Percentiles rank a stretch among this genome's conserved stretches.
Evolutionary conservation across 2,888 invertebrate species (phyloP).

Genomic region (Dicycla oo): DNA sequence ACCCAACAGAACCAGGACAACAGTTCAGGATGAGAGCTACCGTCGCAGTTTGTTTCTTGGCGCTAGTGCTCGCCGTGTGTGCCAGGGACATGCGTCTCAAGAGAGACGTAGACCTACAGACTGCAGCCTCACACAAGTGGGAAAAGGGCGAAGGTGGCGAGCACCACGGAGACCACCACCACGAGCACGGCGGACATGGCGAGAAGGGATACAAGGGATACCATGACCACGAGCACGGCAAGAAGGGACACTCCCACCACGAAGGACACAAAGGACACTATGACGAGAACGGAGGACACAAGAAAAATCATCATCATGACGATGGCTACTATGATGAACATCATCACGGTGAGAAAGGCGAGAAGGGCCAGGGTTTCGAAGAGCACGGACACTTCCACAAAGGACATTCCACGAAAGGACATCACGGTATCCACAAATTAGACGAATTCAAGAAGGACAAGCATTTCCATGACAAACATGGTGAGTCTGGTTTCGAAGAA

Average conservation of each 20-base stretch:
- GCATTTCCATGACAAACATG: slow-evolving; percentile 96
- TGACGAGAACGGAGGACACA: slow-evolving; percentile 91
- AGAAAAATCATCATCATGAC: slow-evolving; percentile 92
- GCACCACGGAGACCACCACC: slow-evolving; percentile 91
- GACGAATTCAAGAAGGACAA: slow-evolving; percentile 97
- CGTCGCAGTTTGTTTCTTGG: slow-evolving; percentile 80
- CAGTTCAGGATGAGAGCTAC: slow-evolving; percentile 80
- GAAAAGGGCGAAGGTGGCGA: slow-evolving; percentile 91
- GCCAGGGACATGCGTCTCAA: slow-evolving; percentile 87
- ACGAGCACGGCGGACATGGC: slow-evolving; percentile 92
- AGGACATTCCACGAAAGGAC: slow-evolving; percentile 96
- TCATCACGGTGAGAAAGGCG: slow-evolving; percentile 92
- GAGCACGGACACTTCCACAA: slow-evolving; percentile 94
- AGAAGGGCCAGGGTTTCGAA: slow-evolving; percentile 90
- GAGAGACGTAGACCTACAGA: slow-evolving; percentile 87
- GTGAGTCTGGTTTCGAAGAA: slow-evolving; percentile 95
- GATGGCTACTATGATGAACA: slow-evolving; percentile 92
- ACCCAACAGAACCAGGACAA: slow-evolving; percentile 78
- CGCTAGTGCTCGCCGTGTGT: slow-evolving; percentile 83
- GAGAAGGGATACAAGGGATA: slow-evolving; percentile 93
- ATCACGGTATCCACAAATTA: slow-evolving; percentile 95
- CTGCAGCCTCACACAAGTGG: slow-evolving; percentile 87
- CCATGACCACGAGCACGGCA: slow-evolving; percentile 92
- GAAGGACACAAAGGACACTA: slow-evolving; percentile 91
- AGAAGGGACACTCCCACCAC: slow-evolving; percentile 93